Percentiles rank a stretch among this genome's conserved stretches.
phyloP scores from a whole-genome alignment of 2,888 invertebrate genomes.

The Papilio elwesi region DNA sequence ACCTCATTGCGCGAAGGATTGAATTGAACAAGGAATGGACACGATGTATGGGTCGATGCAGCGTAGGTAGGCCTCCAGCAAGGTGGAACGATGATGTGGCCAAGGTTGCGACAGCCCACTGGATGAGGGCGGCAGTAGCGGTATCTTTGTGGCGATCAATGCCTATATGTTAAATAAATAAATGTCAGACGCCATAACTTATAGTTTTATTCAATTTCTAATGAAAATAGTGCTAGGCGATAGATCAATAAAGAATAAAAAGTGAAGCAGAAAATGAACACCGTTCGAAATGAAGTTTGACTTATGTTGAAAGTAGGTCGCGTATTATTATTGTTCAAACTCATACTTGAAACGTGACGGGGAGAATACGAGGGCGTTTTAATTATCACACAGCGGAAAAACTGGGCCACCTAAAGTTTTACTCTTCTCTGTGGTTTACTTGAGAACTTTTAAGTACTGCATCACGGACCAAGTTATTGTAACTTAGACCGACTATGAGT shows the following conservation, averaged over 20 bases:
- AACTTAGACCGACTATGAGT: constrained; percentile 16
- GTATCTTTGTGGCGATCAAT: too few relatives aligned
- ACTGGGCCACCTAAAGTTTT: constrained; percentile 31
- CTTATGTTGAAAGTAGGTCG: constrained; percentile 25
- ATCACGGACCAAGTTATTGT: neutral
- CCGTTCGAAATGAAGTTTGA: constrained; percentile 16
- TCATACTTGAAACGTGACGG: constrained; percentile 9
- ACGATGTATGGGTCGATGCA: too few relatives aligned
- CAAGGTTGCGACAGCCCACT: too few relatives aligned
- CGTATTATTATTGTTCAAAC: constrained; percentile 23
- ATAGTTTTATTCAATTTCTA: neutral
- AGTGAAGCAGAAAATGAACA: constrained; percentile 12
- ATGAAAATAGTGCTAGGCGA: neutral
- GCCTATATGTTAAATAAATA: too few relatives aligned
- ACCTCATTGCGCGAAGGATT: too few relatives aligned
- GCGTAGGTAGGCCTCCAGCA: too few relatives aligned
- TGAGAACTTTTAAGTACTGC: constrained; percentile 24
- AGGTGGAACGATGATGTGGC: too few relatives aligned
- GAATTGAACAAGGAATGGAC: too few relatives aligned
- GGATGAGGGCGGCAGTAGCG: too few relatives aligned
- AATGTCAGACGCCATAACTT: too few relatives aligned
- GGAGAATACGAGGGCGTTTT: constrained; percentile 25
- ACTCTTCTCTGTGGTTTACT: constrained; percentile 33
- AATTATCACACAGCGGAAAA: constrained; percentile 36
- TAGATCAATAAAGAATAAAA: constrained; percentile 4